Base-by-base conservation (phyloP, 1,140 invertebrate genomes). In the Conus ventricosus region DNA sequence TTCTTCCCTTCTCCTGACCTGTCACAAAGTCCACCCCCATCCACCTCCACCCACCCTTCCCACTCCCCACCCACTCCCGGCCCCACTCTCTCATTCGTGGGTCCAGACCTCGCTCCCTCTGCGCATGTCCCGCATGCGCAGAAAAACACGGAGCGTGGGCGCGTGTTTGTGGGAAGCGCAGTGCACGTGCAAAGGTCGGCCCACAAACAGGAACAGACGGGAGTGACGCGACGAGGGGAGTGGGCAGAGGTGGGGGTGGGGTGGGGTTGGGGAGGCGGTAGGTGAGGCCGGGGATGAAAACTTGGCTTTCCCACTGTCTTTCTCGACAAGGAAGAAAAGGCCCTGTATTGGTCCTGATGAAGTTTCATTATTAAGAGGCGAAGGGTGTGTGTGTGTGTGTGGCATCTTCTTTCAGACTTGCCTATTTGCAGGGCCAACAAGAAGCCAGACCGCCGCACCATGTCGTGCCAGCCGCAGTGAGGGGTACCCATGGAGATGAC, bases 201-300 rank as follows among this genome's bases (percentile, higher is more conserved):
- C 76, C 76, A 51, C 39, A 78, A 39, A 78, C 76, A 78, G n/a
- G 76, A 17, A 78, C 76, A 78, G 76, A 78, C 76, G 25, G 76
- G 76, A 25, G 25, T 39, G 39, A 78, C 25, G 76, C 76, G 10
- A 25, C 39, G 25, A 10, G 39, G 76, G 20, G 25, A 39, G 76
- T 10, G 76, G 39, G 76, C 8, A 7, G 39, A 25, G 39, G 76
- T 11, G 25, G 39, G 76, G 76, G 10, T 5, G 39, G 76, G 20
- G 25, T n/a, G 20, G 76, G 39, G 76, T 7, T 27, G 27, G 76
- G 27, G 10, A 13, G 25, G 39, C 7, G 11, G 17, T 6, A 8
- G 20, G 76, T 11, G 25, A 39, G 25, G 20, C 25, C 8, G 25
- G 39, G 27, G 7, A 5, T 4, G 39, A 25, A 25, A 75, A 63